These are phyloP conservation scores for Grallaria varia DNA, from an alignment of 2,113 vertebrate genomes.

Conservation along the genomic window DNA sequence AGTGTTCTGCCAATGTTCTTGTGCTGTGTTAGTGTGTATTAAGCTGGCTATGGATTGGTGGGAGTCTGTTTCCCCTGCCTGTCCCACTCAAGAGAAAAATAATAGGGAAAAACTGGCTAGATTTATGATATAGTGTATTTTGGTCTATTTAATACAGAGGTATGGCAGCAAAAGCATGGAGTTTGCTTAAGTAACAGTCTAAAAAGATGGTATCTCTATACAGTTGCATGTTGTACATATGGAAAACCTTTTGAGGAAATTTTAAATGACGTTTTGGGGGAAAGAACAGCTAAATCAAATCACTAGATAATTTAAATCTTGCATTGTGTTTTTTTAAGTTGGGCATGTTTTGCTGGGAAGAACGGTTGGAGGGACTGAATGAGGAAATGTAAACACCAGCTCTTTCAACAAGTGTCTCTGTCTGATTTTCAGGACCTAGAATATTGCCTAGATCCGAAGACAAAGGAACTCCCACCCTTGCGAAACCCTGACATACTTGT, in stretches of 20 bases:
- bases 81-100: background rate
- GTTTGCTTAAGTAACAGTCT: background rate
- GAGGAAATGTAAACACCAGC: background rate
- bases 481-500: constrained; percentile 98
- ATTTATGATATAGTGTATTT: rapidly evolving
- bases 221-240: background rate
- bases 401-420: background rate
- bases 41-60: background rate
- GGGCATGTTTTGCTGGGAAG: background rate
- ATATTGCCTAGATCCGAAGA: constrained; percentile 86
- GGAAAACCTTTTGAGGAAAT: background rate
- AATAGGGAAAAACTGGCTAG: background rate
- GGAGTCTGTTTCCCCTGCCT: background rate
- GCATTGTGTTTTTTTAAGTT: background rate
- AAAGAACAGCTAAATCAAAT: background rate
- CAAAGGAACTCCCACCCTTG: constrained; percentile 89
- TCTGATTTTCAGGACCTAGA: constrained; percentile 81
- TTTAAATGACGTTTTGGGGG: background rate
- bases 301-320: background rate
- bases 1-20: rapidly evolving
- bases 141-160: background rate
- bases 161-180: background rate
- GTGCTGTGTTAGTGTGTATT: background rate
- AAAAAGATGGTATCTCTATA: background rate
- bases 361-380: background rate